phyloP scores from a whole-genome alignment of 2,888 invertebrate species.

The Polietes domitor region DNA sequence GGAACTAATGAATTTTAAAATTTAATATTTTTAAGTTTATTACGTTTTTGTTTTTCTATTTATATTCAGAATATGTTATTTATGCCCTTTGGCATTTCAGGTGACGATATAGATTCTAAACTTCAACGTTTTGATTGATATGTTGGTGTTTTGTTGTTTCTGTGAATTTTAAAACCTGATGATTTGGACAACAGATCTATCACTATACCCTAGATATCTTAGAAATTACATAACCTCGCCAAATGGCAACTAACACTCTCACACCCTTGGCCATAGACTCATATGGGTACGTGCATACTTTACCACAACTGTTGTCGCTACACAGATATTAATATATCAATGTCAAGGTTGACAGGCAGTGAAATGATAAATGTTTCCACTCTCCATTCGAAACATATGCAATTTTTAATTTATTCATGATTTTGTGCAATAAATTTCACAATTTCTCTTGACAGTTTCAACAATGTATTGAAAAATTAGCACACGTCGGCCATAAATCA shows the following conservation, averaged over 20 bases:
- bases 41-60: too few species aligned
- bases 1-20: too few species aligned
- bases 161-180: too few species aligned
- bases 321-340: conserved; percentile 8
- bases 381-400: conserved; percentile 18
- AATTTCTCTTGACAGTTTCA: conserved; percentile 25
- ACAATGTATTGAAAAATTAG: conserved; percentile 57
- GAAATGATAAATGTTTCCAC: background rate
- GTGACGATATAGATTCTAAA: too few species aligned
- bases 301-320: background rate
- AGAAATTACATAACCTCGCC: too few species aligned
- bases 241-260: background rate
- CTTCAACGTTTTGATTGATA: too few species aligned
- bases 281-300: background rate
- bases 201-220: too few species aligned
- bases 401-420: conserved; percentile 46
- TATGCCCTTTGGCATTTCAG: too few species aligned
- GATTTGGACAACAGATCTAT: too few species aligned
- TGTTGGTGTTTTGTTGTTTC: too few species aligned
- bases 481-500: conserved; percentile 65
- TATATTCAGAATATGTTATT: too few species aligned
- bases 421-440: conserved; percentile 29
- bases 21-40: too few species aligned
- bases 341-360: conserved; percentile 13
- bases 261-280: background rate